Conservation (phyloP, 1,140 invertebrate species). For the Mamestra configurata region DNA sequence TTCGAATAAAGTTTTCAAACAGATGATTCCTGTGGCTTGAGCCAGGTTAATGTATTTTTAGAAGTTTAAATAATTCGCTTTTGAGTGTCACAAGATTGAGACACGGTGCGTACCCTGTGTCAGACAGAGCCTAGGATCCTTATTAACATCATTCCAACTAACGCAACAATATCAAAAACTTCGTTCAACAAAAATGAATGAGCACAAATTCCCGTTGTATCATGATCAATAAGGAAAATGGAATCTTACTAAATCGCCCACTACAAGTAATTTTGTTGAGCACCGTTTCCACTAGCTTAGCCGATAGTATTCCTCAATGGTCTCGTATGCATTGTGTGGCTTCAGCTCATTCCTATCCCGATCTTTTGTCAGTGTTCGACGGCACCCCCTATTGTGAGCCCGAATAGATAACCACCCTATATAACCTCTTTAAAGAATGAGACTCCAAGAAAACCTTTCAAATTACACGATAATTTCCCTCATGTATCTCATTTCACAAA, state of each 20-base stretch:
- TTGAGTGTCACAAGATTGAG: background rate
- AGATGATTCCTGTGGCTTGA: background rate
- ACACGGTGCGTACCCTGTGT: background rate
- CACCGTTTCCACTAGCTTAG: slow-evolving; percentile 50
- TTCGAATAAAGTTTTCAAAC: background rate
- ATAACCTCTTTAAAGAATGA: slow-evolving; percentile 55
- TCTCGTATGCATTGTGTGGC: slow-evolving; percentile 62
- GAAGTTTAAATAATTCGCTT: background rate
- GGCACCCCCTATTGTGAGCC: slow-evolving; percentile 60
- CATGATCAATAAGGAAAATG: slow-evolving; percentile 31
- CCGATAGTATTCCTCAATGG: slow-evolving; percentile 48
- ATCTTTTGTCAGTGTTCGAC: slow-evolving; percentile 68
- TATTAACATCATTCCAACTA: background rate
- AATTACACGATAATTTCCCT: slow-evolving; percentile 53
- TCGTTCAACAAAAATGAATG: background rate
- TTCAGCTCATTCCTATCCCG: slow-evolving; percentile 62
- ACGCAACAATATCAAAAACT: background rate
- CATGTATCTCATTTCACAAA: slow-evolving; percentile 30
- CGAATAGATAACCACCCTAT: slow-evolving; percentile 59
- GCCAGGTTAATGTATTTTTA: too few species aligned
- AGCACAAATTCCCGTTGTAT: slow-evolving; percentile 17
- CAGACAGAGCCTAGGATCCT: too few species aligned
- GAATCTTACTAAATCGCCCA: slow-evolving; percentile 14
- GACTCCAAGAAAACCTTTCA: slow-evolving; percentile 57
- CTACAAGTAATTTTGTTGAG: slow-evolving; percentile 56